A percentile compares a stretch with the other conserved stretches of the same genome.
Conservation (phyloP, 2,797 vertebrate species). For the Pseudochaenichthys georgianus region DNA sequence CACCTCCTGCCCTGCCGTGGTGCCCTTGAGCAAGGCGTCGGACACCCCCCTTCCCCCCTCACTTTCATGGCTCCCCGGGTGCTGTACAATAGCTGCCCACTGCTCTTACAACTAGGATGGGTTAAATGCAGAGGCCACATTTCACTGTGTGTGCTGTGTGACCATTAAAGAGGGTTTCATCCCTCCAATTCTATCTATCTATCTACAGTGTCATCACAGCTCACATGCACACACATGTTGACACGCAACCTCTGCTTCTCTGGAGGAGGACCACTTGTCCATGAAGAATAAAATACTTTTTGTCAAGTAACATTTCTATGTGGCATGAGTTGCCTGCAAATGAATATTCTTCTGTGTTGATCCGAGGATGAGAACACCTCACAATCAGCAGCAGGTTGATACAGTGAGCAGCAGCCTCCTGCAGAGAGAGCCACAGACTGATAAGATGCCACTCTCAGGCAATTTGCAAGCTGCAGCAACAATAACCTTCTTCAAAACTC, state of each 20-base stretch:
- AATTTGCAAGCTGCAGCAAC: slow-evolving; percentile 45
- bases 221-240: background rate
- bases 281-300: slow-evolving; percentile 9
- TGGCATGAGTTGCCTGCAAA: background rate
- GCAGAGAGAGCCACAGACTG: slow-evolving; percentile 37
- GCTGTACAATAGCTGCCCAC: no score
- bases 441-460: slow-evolving; percentile 56
- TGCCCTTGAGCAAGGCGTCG: no score
- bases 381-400: slow-evolving; percentile 54
- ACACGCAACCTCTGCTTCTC: background rate
- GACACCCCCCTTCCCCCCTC: no score
- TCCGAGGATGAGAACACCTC: slow-evolving; percentile 20
- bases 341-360: slow-evolving; percentile 33
- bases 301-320: background rate
- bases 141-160: no score
- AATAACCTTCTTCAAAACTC: slow-evolving; percentile 27
- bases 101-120: no score
- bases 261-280: background rate
- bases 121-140: no score
- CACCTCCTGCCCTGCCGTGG: no score
- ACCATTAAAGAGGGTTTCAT: no score
- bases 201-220: background rate
- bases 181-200: no score
- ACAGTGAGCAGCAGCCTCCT: slow-evolving; percentile 32
- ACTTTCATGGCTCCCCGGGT: no score